phyloP scores from a whole-genome alignment of 2,113 vertebrate genomes.

The Ascaphus truei region DNA sequence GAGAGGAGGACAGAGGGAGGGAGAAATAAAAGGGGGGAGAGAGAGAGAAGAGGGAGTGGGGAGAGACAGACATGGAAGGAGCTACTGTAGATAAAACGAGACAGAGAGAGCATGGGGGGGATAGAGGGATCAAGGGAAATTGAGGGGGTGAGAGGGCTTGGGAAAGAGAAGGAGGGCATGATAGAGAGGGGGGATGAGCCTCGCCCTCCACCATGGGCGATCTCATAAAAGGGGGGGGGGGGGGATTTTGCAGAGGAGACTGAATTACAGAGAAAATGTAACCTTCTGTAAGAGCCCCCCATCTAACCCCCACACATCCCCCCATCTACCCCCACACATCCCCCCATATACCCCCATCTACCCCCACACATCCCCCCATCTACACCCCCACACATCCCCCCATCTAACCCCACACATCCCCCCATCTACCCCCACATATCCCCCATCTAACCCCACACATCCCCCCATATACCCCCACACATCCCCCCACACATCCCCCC shows the following conservation, averaged over 20 bases:
- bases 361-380: background rate
- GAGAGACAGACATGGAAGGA: background rate
- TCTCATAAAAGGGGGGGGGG: background rate
- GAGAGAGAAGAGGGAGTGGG: background rate
- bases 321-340: background rate
- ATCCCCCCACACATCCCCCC: background rate
- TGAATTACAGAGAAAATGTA: conserved; percentile 1
- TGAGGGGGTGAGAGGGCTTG: background rate
- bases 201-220: background rate
- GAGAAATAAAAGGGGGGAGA: background rate
- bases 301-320: background rate
- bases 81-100: too few relatives aligned
- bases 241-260: background rate
- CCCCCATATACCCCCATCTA: background rate
- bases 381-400: background rate
- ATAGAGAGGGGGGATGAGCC: background rate
- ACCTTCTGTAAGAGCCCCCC: background rate
- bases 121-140: too few relatives aligned
- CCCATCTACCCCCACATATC: background rate
- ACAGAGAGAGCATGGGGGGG: too few relatives aligned
- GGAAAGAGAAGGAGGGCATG: background rate
- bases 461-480: background rate
- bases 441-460: background rate
- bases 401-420: background rate
- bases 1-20: background rate